These are phyloP conservation scores for Eudorcas thomsonii DNA, from an alignment of 2,113 vertebrate genomes.

Conservation along the genomic window DNA sequence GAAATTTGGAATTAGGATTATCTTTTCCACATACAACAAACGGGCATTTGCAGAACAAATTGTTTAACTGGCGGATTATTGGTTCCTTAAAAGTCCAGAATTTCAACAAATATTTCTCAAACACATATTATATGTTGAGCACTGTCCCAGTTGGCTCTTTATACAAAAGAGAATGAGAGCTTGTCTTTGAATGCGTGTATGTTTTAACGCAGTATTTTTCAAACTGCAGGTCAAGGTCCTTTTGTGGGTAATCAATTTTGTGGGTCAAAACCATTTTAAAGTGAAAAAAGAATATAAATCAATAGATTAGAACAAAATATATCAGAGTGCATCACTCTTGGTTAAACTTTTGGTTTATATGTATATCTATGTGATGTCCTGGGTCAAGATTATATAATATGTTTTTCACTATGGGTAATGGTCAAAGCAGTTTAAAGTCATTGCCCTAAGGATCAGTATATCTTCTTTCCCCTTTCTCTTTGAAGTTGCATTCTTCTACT, in stretches of 20 bases:
- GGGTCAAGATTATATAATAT: slow-evolving; percentile 16
- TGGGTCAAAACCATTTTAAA: slow-evolving; percentile 40
- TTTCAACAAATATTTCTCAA: slow-evolving; percentile 39
- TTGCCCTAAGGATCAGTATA: background rate
- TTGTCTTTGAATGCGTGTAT: background rate
- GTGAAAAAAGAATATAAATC: background rate
- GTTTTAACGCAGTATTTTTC: slow-evolving; percentile 31
- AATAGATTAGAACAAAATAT: slow-evolving; percentile 28
- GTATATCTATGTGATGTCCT: background rate
- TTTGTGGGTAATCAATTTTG: slow-evolving; percentile 12
- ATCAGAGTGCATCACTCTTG: background rate
- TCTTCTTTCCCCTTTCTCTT: slow-evolving; percentile 31
- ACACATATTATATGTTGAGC: background rate
- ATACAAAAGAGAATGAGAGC: background rate
- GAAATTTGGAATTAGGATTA: slow-evolving; percentile 5
- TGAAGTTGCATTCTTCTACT: background rate
- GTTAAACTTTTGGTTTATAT: background rate
- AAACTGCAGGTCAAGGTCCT: background rate
- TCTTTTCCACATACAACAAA: slow-evolving; percentile 24
- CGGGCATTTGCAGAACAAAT: slow-evolving; percentile 36
- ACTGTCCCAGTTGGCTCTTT: background rate
- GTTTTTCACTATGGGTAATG: background rate
- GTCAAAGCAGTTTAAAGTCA: background rate
- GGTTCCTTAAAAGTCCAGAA: background rate
- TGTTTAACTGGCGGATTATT: slow-evolving; percentile 25